Conservation (phyloP, 2,797 vertebrate species). For the Phalloptychus januarius region DNA sequence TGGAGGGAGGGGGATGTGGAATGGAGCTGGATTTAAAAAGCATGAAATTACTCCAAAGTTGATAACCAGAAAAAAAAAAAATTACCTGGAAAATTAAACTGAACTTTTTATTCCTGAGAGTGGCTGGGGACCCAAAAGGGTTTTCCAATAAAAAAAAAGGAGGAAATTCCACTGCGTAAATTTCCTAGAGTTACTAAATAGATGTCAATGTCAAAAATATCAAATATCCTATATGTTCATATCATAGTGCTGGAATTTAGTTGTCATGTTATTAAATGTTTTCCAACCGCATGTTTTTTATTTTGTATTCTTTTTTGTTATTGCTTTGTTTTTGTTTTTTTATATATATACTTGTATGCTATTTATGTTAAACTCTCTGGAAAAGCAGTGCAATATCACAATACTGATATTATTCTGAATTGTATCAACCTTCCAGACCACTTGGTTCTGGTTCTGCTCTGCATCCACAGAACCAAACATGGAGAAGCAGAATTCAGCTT, state of each 20-base stretch:
- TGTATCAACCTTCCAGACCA: no score
- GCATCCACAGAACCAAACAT: no score
- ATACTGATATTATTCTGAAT: background rate
- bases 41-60: constrained; percentile 79
- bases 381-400: background rate
- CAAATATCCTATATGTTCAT: background rate
- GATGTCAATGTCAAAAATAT: background rate
- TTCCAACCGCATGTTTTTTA: background rate
- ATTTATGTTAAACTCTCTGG: background rate
- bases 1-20: constrained; percentile 31
- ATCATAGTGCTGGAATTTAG: background rate
- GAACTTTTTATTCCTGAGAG: constrained; percentile 56
- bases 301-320: background rate
- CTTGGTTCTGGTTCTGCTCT: no score
- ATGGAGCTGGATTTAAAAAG: constrained; percentile 72
- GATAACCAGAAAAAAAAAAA: constrained; percentile 76
- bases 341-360: background rate
- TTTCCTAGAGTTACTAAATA: constrained; percentile 2
- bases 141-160: constrained; percentile 65
- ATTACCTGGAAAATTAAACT: constrained; percentile 77
- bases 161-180: constrained; percentile 36
- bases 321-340: background rate
- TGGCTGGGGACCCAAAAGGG: constrained; percentile 35
- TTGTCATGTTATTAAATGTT: background rate
- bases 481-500: no score